Conservation (phyloP, 2,888 invertebrate species). For the Seladonia tumulorum region DNA sequence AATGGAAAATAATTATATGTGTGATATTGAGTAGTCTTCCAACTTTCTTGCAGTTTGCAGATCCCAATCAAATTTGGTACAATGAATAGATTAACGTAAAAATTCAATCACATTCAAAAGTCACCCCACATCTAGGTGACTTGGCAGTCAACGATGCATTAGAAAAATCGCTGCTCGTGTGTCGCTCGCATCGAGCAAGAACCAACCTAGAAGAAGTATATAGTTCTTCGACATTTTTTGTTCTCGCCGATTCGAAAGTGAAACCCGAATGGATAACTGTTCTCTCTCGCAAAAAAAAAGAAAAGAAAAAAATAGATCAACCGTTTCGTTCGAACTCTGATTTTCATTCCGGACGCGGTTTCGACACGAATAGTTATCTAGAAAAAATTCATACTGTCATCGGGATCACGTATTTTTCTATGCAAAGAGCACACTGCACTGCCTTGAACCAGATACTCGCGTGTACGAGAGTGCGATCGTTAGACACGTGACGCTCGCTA, state of each 20-base stretch:
- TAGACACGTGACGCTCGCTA: slow-evolving; percentile 9
- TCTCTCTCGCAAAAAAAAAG: background rate
- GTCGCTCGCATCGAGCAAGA: background rate
- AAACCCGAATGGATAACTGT: background rate
- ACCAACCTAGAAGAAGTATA: too few relatives aligned
- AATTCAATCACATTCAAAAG: too few relatives aligned
- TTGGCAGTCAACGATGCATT: too few relatives aligned
- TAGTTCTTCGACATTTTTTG: too few relatives aligned
- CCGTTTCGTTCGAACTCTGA: background rate
- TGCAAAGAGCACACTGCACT: slow-evolving; percentile 21
- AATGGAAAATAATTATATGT: too few relatives aligned
- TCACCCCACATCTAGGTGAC: too few relatives aligned
- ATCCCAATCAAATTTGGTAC: too few relatives aligned
- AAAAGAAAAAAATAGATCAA: background rate
- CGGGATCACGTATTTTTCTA: slow-evolving; percentile 14
- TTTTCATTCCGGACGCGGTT: background rate
- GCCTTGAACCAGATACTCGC: slow-evolving; percentile 56
- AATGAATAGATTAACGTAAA: too few relatives aligned
- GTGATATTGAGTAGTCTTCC: too few relatives aligned
- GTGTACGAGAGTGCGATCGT: slow-evolving; percentile 9
- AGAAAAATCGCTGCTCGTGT: too few relatives aligned
- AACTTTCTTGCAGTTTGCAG: too few relatives aligned
- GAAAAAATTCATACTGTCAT: slow-evolving; percentile 12
- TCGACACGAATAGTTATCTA: background rate
- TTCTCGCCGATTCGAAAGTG: background rate